Percentiles rank a stretch among this genome's conserved stretches.
Conservation (phyloP, 2,888 invertebrate species). For the Carabus problematicus region DNA sequence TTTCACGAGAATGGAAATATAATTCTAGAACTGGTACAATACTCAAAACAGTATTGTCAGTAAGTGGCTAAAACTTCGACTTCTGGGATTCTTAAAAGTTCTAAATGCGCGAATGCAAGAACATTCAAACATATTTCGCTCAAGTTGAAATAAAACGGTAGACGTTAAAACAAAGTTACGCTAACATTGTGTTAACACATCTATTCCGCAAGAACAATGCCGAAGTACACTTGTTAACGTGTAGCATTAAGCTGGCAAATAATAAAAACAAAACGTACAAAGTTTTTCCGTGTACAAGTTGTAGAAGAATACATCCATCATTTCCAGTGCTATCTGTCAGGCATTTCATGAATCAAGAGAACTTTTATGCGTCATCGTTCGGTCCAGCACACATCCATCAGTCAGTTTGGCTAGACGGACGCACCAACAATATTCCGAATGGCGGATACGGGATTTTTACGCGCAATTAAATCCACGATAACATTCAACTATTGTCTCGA, state of each 20-base stretch:
- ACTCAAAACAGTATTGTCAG: too few relatives aligned
- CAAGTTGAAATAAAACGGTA: too few relatives aligned
- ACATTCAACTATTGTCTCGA: neutral
- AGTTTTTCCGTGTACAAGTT: neutral
- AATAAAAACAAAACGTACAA: neutral
- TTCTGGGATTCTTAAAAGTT: too few relatives aligned
- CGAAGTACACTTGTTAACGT: neutral
- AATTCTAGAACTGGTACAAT: too few relatives aligned
- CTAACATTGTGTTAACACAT: too few relatives aligned
- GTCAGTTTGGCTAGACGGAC: neutral
- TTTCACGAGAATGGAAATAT: too few relatives aligned
- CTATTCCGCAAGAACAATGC: too few relatives aligned
- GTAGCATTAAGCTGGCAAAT: neutral
- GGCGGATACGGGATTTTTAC: constrained; percentile 6
- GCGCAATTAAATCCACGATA: constrained; percentile 9
- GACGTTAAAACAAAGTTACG: too few relatives aligned
- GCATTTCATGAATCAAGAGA: constrained; percentile 2
- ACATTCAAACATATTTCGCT: too few relatives aligned
- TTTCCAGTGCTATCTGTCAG: neutral
- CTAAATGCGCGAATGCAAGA: too few relatives aligned
- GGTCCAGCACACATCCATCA: constrained; percentile 11
- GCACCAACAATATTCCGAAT: neutral
- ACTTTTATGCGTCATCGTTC: neutral
- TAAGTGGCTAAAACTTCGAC: too few relatives aligned
- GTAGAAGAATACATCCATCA: constrained; percentile 1